Evolutionary conservation across 2,888 invertebrate genomes (phyloP), one percentile per base, ranked within the genome.

Genomic region (Drosophila stalkeri): DNA sequence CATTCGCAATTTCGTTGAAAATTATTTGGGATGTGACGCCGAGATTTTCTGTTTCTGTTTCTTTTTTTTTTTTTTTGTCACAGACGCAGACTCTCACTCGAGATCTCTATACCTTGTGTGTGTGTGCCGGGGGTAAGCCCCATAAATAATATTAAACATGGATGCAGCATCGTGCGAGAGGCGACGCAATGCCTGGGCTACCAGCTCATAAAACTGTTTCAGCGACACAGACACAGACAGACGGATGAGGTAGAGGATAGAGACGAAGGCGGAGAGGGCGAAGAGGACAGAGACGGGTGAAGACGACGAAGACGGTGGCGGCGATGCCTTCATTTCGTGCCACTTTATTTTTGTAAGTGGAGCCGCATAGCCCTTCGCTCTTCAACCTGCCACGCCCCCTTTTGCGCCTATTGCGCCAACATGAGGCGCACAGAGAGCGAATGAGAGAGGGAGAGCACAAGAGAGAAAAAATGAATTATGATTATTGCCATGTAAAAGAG

Each of bases 401-500:
- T 70, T 63, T 59, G 61, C 56, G 54, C 54, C 54, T 54, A 55
- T n/a, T 18, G 41, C 41, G 23, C 35, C 14, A 14, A 20, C 33
- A 35, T 20, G 35, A 18, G 52, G 35, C 35, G 20, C 18, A 18
- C 11, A 31, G 8, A 27, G 47, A 16, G 27, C 5, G 14, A 20
- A 71, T 20, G 3, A 7, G 33, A 51, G 51, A 20, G 20, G 11
- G 35, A 27, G 44, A 55, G 77, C 66, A 70, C 62, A 77, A 60
- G 55, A 68, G 72, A 86, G 89, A 92, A 92, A 92, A 93, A 92
- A 92, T 93, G 93, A 93, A 89, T 93, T 92, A 93, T 92, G 92
- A 91, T 93, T 93, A 93, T 93, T 93, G 92, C 92, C 90, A 92
- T 92, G 92, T 92, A 92, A 92, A 92, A 92, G 92, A 92, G 92